phyloP scores from a whole-genome alignment of 2,888 invertebrate species.

The Campaea margaritaria region DNA sequence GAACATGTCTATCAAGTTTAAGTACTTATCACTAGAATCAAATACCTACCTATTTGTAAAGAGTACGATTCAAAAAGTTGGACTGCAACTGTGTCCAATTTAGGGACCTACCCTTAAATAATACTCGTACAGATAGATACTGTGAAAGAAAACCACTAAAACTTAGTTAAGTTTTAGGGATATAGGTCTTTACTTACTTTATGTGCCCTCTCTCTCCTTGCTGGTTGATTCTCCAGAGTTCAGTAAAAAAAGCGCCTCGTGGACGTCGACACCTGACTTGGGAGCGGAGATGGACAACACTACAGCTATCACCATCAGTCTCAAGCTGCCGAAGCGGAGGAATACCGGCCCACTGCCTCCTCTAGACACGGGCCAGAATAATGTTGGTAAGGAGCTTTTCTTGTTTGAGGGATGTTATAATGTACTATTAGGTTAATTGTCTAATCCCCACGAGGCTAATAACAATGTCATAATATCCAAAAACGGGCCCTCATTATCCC shows the following conservation, averaged over 20 bases:
- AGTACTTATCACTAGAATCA: too few relatives aligned
- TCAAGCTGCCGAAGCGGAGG: conserved; percentile 88
- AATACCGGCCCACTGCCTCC: conserved; percentile 84
- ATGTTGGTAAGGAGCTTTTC: conserved; percentile 46
- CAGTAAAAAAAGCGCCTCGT: conserved; percentile 85
- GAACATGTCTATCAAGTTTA: too few relatives aligned
- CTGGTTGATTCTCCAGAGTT: conserved; percentile 62
- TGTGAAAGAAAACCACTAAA: too few relatives aligned
- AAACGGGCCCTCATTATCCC: too few relatives aligned
- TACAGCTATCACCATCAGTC: conserved; percentile 88
- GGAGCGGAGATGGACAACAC: conserved; percentile 86
- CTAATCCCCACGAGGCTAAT: too few relatives aligned
- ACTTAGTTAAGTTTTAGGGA: not conserved
- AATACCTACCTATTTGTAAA: too few relatives aligned
- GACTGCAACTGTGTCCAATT: too few relatives aligned
- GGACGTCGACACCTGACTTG: conserved; percentile 94
- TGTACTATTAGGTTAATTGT: too few relatives aligned
- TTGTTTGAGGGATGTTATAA: not conserved
- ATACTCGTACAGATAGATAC: too few relatives aligned
- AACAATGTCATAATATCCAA: too few relatives aligned
- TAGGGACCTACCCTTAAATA: too few relatives aligned
- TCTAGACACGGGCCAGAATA: conserved; percentile 82
- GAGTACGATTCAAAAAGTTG: too few relatives aligned
- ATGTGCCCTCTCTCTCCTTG: conserved; percentile 33
- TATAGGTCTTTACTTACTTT: not conserved